Evolutionary conservation across 1,140 invertebrate genomes (phyloP), one percentile per base, ranked within the genome.

Genomic region (Alviniconcha marisindica): DNA sequence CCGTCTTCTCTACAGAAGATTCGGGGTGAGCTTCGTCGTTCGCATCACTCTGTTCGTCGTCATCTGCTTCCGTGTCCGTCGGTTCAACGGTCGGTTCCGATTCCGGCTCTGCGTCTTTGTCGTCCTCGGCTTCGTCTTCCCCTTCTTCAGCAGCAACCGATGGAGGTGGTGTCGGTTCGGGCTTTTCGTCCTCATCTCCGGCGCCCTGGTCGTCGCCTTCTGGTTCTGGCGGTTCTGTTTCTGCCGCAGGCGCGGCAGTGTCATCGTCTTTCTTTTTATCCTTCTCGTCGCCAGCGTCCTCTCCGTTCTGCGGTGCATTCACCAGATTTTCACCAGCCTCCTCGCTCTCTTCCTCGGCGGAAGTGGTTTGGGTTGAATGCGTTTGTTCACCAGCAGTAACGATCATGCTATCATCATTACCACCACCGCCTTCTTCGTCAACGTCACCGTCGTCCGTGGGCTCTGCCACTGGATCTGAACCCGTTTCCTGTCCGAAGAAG

Each of bases 21-120:
- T 74, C 71, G 38, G 15, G 7, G 5, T 40, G 38, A 54, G 51
- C 28, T 77, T 77, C 74, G 28, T 77, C 74, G 18, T 74, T 44
- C n/a, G n/a, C n/a, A n/a, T n/a, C n/a, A n/a, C n/a, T n/a, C n/a
- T n/a, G n/a, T n/a, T n/a, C n/a, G n/a, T n/a, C n/a, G 7, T 77
- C 76, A 42, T 77, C n/a, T 51, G n/a, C 48, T 24, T 77, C 48
- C 2, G n/a, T 60, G 10, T 54, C 15, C 1, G 44, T 4, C 10
- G 44, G 12, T n/a, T n/a, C n/a, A n/a, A n/a, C n/a, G n/a, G n/a
- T n/a, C n/a, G n/a, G n/a, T n/a, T n/a, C n/a, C n/a, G n/a, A n/a
- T n/a, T n/a, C n/a, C 12, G 44, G 44, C 28, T 77, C 73, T 14
- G 40, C 28, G 2, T 76, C 36, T 5, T 0, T 21, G 15, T 76